Base-by-base conservation (phyloP, 2,888 invertebrate species). In the Pharmacophagus antenor region DNA sequence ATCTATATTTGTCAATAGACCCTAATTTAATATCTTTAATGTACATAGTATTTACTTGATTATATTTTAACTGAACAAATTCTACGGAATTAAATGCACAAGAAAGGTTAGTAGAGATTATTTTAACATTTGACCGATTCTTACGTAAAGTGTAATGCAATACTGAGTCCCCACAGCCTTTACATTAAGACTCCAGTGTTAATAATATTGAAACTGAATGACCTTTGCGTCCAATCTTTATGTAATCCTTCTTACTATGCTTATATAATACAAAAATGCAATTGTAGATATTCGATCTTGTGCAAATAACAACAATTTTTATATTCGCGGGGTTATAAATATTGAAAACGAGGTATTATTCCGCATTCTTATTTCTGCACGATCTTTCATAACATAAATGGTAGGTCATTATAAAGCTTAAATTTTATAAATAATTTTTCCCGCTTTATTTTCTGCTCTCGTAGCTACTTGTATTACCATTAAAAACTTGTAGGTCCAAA, bases 161-260 rank as follows among this genome's bases (percentile, higher is more conserved):
- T 23, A 57, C 27, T 25, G 44, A 23, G 3, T 37, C 37, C 6
- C 22, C 3, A 25, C 58, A 41, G 31, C 23, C 46, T 46, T 37
- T 22, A 31, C 18, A 54, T 54, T 31, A 49, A 48, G 48, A 42
- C 49, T 42, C 53, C 42, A 54, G 42, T 41, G 41, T 48, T 25
- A 55, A 50, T 31, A 46, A 55, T 60, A 55, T 60, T 55, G 59
- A 37, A 55, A 60, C 44, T 18, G 23, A 41, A 41, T 50, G 55
- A 60, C 59, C 59, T 60, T 55, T 60, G 20, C 48, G 46, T 22
- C 22, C 31, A 44, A 23, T 12, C 10, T 55, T 55, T 60, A 31
- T 55, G 55, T 50, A 60, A 60, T 60, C 23, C 46, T 22, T 17
- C 53, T 55, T 31, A 55, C 52, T 12, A 2, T 18, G 22, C 27